Evolutionary conservation across 2,888 invertebrate genomes (phyloP), one percentile per base, ranked within the genome.

Genomic region (Eudemis profundana): DNA sequence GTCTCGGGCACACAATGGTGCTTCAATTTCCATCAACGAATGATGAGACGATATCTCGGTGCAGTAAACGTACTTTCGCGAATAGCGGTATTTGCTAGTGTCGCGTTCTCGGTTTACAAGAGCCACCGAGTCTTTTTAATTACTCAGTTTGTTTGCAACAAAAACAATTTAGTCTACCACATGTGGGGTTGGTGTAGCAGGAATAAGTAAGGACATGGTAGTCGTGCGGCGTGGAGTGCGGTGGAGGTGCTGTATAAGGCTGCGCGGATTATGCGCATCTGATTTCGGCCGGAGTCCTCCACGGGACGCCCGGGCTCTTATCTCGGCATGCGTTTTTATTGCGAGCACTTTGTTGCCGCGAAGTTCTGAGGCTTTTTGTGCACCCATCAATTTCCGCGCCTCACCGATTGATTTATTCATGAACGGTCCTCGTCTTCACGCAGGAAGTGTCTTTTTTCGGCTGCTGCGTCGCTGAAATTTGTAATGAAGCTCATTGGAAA

Each of bases 341-440:
- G 84, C 80, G 76, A 83, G 82, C 88, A 90, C 87, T 90, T 90
- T 91, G 90, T 90, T 88, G 89, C 86, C 84, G 85, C 82, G 82
- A 77, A 84, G 85, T 83, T 84, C 84, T 83, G 79, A 80, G 79
- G 78, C 83, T 91, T 91, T 91, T 91, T 91, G 87, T 75, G 75
- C 82, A 76, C 86, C 84, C 89, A 91, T 91, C 90, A 91, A 91
- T 91, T 90, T 91, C 91, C 91, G 87, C 91, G 91, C 90, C 89
- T 90, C 82, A 71, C 69, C 83, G 82, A 87, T 87, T 90, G 90
- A 90, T 91, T 92, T 92, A 91, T 92, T 91, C 91, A 92, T 91
- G 90, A 90, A 87, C 84, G 82, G 75, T 77, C 78, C 82, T 82
- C 85, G 86, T 83, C 83, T 85, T 83, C 83, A 86, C 89, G 88